Evolutionary conservation across 2,888 invertebrate species (phyloP).

Genomic region (Epirrhoe alternata): DNA sequence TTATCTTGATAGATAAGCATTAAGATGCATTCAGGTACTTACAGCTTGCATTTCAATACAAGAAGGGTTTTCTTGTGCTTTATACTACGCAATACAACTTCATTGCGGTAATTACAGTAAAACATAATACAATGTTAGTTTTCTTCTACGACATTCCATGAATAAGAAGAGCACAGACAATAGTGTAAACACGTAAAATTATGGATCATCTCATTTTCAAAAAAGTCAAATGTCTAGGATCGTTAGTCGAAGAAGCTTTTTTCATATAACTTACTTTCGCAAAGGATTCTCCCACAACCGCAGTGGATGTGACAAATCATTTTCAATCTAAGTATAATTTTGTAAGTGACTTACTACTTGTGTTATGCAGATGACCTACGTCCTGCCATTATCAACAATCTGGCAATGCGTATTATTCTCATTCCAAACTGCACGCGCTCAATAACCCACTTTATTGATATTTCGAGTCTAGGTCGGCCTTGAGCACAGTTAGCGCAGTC

Average conservation of each 20-base stretch:
- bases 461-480: conserved; percentile 23
- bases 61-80: neutral
- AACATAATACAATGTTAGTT: neutral
- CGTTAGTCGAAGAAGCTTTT: too few relatives aligned
- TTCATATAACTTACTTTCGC: too few relatives aligned
- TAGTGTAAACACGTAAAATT: too few relatives aligned
- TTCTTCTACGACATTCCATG: conserved; percentile 6
- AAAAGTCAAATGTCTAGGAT: too few relatives aligned
- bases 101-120: neutral
- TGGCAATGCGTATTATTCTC: conserved; percentile 6
- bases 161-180: neutral
- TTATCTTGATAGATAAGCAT: neutral
- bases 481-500: conserved; percentile 19
- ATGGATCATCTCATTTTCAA: too few relatives aligned
- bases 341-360: neutral
- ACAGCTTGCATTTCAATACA: neutral
- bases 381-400: neutral
- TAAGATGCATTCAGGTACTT: neutral
- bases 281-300: too few relatives aligned
- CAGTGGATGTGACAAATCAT: too few relatives aligned
- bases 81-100: conserved; percentile 10
- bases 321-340: too few relatives aligned
- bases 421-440: neutral
- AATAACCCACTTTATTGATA: conserved; percentile 17
- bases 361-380: neutral